These are phyloP conservation scores for Anabas testudineus DNA, from an alignment of 2,797 vertebrate species.

Conservation along the genomic window DNA sequence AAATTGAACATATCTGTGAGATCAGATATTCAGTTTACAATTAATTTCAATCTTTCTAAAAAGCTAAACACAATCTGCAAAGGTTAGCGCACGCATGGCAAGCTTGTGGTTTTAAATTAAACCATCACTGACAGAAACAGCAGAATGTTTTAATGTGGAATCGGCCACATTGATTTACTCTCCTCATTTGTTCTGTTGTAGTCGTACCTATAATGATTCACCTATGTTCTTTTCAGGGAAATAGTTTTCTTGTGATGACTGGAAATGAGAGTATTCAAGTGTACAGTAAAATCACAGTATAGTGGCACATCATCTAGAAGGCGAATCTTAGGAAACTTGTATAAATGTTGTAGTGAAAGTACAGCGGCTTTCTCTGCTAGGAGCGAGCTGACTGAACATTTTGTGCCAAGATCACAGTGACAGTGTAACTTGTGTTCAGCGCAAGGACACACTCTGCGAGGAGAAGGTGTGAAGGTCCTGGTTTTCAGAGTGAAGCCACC, in stretches of 20 bases:
- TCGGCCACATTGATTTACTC: background rate
- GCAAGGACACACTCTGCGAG: background rate
- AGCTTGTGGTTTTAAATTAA: background rate
- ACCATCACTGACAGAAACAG: background rate
- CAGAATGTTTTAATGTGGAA: background rate
- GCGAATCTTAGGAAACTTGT: background rate
- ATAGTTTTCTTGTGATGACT: constrained; percentile 24
- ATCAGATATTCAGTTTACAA: too few relatives aligned
- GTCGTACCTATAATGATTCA: constrained; percentile 19
- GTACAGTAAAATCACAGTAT: background rate
- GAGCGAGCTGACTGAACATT: constrained; percentile 33
- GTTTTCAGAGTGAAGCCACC: constrained; percentile 14
- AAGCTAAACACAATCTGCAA: too few relatives aligned
- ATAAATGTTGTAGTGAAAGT: background rate
- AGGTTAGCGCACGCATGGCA: too few relatives aligned
- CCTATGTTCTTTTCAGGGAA: constrained; percentile 3
- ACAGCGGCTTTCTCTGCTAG: background rate
- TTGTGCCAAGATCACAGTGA: constrained; percentile 34
- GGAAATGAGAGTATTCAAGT: constrained; percentile 19
- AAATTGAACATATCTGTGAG: too few relatives aligned
- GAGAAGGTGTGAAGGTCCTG: constrained; percentile 18
- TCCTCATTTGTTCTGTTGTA: background rate
- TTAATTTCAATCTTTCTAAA: too few relatives aligned
- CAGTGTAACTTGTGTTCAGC: constrained; percentile 32
- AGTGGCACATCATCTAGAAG: background rate